Evolutionary conservation across 2,797 vertebrate genomes (phyloP).

Genomic region (Alcedo quadribrachys): DNA sequence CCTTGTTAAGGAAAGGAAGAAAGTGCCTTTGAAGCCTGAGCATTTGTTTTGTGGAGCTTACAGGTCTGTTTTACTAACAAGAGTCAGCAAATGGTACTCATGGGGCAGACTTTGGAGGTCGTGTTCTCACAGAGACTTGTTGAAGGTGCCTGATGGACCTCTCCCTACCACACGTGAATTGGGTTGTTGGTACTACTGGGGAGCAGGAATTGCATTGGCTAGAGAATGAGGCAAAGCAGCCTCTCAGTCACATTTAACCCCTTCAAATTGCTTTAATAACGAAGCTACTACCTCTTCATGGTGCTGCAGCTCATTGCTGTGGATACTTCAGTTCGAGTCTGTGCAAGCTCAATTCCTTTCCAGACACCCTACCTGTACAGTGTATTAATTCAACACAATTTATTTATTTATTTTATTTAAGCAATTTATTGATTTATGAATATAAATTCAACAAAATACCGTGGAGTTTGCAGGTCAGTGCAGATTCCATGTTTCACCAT

Average conservation of each 20-base stretch:
- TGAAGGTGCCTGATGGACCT: not conserved
- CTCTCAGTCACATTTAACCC: not conserved
- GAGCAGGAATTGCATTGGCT: not conserved
- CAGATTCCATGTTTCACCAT: not conserved
- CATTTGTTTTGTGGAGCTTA: accelerated
- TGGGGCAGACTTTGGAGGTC: not conserved
- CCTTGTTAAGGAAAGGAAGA: not conserved
- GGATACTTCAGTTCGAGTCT: not conserved
- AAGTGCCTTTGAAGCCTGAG: not conserved
- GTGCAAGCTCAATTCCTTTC: not conserved
- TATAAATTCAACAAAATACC: not conserved
- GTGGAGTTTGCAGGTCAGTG: not conserved
- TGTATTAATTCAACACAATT: not conserved
- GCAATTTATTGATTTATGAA: not conserved
- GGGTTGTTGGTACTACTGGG: not conserved
- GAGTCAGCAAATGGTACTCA: accelerated
- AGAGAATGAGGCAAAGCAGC: not conserved
- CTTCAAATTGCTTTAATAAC: accelerated
- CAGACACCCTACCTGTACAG: no score
- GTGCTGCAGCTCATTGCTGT: not conserved
- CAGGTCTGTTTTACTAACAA: not conserved
- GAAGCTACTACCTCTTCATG: not conserved
- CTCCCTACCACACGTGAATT: not conserved
- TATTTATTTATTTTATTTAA: not conserved
- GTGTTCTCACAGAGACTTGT: not conserved